A percentile compares a stretch with the other conserved stretches of the same genome.
Conservation (phyloP, 1,140 invertebrate genomes). For the Pogonomyrmex barbatus region DNA sequence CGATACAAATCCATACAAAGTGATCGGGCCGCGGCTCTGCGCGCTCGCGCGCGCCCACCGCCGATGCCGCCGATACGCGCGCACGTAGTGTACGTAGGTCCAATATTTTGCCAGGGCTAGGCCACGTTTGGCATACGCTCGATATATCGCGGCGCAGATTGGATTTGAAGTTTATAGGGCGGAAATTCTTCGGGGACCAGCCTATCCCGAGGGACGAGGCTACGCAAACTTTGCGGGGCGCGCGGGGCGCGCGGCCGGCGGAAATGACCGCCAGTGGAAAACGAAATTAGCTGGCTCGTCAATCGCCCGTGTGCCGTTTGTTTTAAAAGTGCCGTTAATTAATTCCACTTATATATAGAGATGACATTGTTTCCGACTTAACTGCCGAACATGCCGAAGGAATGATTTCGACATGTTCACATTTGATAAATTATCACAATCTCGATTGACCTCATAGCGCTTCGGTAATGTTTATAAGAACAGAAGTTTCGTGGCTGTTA, state of each 20-base stretch:
- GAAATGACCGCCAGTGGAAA: constrained; percentile 47
- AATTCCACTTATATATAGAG: neutral
- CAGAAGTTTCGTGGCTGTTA: neutral
- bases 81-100: constrained; percentile 57
- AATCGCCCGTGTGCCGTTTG: constrained; percentile 32
- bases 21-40: neutral
- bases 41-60: constrained; percentile 4
- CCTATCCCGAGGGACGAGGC: constrained; percentile 57
- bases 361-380: neutral
- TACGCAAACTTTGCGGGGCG: constrained; percentile 35
- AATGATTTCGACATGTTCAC: neutral
- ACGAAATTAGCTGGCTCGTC: constrained; percentile 38
- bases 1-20: constrained; percentile 45
- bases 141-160: constrained; percentile 84
- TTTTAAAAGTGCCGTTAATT: constrained; percentile 38
- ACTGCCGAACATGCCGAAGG: too few species aligned
- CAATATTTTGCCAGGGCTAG: constrained; percentile 84
- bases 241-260: constrained; percentile 6
- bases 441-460: neutral
- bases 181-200: constrained; percentile 81
- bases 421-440: neutral
- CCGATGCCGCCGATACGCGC: neutral
- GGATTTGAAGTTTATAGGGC: constrained; percentile 86
- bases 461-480: neutral
- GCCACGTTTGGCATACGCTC: constrained; percentile 80